Conservation (phyloP, 1,140 invertebrate genomes). For the Pararge aegeria region DNA sequence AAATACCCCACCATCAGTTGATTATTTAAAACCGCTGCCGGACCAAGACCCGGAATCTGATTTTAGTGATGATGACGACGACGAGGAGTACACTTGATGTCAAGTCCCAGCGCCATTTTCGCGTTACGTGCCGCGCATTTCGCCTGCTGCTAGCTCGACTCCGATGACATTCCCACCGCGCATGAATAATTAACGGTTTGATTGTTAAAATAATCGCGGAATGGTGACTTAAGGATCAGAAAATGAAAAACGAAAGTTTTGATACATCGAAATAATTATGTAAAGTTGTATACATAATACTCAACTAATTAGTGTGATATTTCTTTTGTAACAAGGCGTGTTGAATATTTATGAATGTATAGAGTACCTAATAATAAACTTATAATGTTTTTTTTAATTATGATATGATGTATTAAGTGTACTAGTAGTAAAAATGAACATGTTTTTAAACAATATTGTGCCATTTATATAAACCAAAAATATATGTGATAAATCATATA, state of each 20-base stretch:
- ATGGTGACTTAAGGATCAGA: not conserved
- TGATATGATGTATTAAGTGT: not conserved
- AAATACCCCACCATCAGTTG: constrained; percentile 59
- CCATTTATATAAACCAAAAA: constrained; percentile 38
- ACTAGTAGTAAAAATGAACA: too few species aligned
- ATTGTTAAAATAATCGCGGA: constrained; percentile 32
- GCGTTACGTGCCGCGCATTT: constrained; percentile 53
- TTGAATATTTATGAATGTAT: constrained; percentile 12
- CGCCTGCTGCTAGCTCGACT: constrained; percentile 36
- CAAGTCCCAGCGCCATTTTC: constrained; percentile 35
- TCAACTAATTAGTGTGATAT: constrained; percentile 60
- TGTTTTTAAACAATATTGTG: constrained; percentile 31
- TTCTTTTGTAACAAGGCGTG: constrained; percentile 26
- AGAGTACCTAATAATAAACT: not conserved
- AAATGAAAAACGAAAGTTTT: constrained; percentile 3
- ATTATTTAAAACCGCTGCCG: constrained; percentile 76
- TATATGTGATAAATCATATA: constrained; percentile 24
- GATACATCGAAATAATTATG: constrained; percentile 24
- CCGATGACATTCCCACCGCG: constrained; percentile 51
- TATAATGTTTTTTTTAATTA: not conserved
- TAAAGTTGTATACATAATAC: constrained; percentile 40
- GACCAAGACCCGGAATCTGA: constrained; percentile 58
- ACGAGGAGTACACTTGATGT: constrained; percentile 69
- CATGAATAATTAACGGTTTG: constrained; percentile 36
- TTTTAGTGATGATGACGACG: constrained; percentile 63